These are phyloP conservation scores for Aphelocoma coerulescens DNA, from an alignment of 2,113 vertebrate genomes.

Conservation along the genomic window DNA sequence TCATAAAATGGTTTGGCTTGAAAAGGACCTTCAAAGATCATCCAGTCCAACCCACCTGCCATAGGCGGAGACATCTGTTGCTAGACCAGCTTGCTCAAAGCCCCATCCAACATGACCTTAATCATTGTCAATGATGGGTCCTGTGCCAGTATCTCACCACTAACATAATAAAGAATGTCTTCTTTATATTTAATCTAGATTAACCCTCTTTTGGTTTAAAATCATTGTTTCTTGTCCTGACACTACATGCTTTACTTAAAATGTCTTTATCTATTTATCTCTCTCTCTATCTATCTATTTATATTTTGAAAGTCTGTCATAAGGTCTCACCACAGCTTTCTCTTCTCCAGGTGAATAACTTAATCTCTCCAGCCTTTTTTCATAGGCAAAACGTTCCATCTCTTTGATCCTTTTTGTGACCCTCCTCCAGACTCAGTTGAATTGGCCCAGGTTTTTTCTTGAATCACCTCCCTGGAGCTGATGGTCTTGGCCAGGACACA, in stretches of 20 bases:
- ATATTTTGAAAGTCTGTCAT: not conserved
- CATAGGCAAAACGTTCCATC: not conserved
- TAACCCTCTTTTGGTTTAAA: not conserved
- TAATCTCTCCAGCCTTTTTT: not conserved
- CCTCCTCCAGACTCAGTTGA: fast-evolving
- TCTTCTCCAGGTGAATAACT: not conserved
- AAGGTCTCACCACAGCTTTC: not conserved
- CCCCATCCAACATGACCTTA: not conserved
- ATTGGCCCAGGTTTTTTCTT: not conserved
- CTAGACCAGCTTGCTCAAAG: not conserved
- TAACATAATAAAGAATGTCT: not conserved
- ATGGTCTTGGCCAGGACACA: not conserved
- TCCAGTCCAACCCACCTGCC: not conserved
- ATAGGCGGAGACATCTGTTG: fast-evolving
- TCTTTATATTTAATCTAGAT: not conserved
- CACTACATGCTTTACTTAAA: not conserved
- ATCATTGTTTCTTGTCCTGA: not conserved
- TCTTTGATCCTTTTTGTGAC: not conserved
- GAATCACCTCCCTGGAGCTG: not conserved
- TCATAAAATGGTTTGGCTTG: not conserved
- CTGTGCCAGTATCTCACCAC: not conserved
- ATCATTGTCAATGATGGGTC: not conserved
- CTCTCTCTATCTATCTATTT: not conserved
- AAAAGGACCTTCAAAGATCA: not conserved
- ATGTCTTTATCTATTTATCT: not conserved